These are phyloP conservation scores for Dinocampus coccinellae DNA, from an alignment of 2,888 invertebrate species.

Conservation along the genomic window DNA sequence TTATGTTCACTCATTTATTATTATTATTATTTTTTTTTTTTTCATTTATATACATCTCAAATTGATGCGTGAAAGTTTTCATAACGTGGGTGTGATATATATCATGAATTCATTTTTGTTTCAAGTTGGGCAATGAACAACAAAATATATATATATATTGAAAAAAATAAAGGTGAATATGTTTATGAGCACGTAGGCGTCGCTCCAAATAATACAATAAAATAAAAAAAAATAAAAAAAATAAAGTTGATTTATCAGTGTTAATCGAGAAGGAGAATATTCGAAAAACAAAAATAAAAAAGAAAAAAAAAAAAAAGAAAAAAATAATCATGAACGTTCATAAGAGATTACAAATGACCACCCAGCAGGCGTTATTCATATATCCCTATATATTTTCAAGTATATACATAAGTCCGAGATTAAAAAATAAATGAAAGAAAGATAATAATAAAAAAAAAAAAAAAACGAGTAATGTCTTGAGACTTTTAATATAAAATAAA, in stretches of 20 bases:
- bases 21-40: background rate
- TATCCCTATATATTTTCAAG: too few species aligned
- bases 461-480: background rate
- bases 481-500: background rate
- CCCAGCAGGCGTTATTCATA: background rate
- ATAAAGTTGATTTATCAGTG: conserved; percentile 6
- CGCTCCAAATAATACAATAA: background rate
- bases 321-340: too few species aligned
- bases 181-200: background rate
- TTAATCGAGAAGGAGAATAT: conserved; percentile 10
- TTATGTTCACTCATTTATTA: too few species aligned
- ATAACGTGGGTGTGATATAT: background rate
- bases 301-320: too few species aligned
- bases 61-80: background rate
- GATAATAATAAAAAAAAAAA: background rate
- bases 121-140: background rate
- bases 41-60: background rate
- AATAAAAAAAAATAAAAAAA: background rate
- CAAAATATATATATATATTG: background rate
- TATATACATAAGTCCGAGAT: background rate
- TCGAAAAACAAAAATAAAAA: background rate
- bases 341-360: background rate
- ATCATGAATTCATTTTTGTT: background rate
- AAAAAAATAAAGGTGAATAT: too few species aligned
- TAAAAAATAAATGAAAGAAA: too few species aligned